Evolutionary conservation across 1,140 invertebrate genomes (phyloP), one percentile per base, ranked within the genome.

Genomic region (Hetaerina americana): DNA sequence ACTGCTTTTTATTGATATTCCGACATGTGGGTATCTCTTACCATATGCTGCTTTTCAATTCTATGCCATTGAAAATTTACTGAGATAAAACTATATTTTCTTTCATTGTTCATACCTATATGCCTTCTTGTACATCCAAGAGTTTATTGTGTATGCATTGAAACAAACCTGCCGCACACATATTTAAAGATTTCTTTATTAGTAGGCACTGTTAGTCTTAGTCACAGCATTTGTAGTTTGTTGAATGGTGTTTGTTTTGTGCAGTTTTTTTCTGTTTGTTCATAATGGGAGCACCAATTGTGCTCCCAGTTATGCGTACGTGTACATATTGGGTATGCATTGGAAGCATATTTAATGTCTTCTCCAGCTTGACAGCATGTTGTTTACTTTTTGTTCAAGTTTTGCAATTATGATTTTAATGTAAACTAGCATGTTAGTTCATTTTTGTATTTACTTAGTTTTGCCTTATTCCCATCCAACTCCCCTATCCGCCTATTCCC

Each of bases 351-450:
- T 22, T 67, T 22, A 27, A 22, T 49, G 29, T 69, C 24, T 40
- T n/a, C n/a, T n/a, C n/a, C n/a, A n/a, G 40, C 40, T 70, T 66
- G 31, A 66, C 68, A 22, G 66, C 66, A 71, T 68, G 66, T 66
- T 75, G 25, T 66, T 49, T 76, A 26, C 72, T 72, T 28, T 73
- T 70, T 10, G 15, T 74, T 67, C 72, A 15, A 28, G 27, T 68
- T 72, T 66, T 71, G 72, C 69, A 70, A 31, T 31, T 27, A 70
- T 75, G 25, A 57, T 57, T 57, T 57, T 57, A 5, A 5, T 18
- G 1, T 57, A 57, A 12, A 57, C 40, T 68, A 69, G 25, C 66
- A 70, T 25, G 18, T n/a, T 71, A 26, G 22, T 66, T 68, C 57
- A 27, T 57, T 27, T 69, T 69, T 27, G 68, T 69, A 27, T 5